Conservation (phyloP, 2,888 invertebrate genomes). For the Abrostola tripartita region DNA sequence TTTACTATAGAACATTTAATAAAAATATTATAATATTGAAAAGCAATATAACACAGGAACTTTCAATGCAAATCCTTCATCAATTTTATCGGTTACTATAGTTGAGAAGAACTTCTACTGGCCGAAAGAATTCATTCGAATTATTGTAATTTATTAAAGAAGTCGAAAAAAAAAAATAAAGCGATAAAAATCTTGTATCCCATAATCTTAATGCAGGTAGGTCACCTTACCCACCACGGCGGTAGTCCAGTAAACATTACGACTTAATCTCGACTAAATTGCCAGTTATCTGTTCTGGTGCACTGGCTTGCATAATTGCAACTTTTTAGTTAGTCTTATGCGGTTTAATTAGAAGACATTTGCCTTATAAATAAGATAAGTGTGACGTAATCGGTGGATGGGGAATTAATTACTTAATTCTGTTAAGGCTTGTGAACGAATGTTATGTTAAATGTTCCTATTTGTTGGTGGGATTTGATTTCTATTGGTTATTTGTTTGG, state of each 20-base stretch:
- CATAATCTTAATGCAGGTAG: slow-evolving; percentile 29
- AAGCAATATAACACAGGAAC: too few species aligned
- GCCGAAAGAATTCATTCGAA: too few species aligned
- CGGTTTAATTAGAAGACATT: slow-evolving; percentile 62
- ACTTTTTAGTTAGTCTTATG: slow-evolving; percentile 60
- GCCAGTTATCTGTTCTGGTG: slow-evolving; percentile 72
- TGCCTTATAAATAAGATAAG: slow-evolving; percentile 49
- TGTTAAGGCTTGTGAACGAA: slow-evolving; percentile 7
- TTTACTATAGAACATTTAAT: too few species aligned
- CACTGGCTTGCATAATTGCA: slow-evolving; percentile 70
- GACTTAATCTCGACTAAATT: slow-evolving; percentile 81
- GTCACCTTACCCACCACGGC: slow-evolving; percentile 56
- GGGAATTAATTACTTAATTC: slow-evolving; percentile 50
- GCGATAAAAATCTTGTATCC: slow-evolving; percentile 2
- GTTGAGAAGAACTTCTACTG: too few species aligned
- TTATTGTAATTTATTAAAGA: not conserved
- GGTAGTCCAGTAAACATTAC: slow-evolving; percentile 75
- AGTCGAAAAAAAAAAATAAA: not conserved
- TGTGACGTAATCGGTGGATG: slow-evolving; percentile 38
- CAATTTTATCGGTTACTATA: too few species aligned
- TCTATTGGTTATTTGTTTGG: not conserved
- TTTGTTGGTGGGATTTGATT: not conserved
- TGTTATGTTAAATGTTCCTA: not conserved
- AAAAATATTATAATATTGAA: too few species aligned
- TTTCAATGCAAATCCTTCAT: too few species aligned